These are phyloP conservation scores for Vireo altiloquus DNA, from an alignment of 2,113 vertebrate species.

Conservation along the genomic window DNA sequence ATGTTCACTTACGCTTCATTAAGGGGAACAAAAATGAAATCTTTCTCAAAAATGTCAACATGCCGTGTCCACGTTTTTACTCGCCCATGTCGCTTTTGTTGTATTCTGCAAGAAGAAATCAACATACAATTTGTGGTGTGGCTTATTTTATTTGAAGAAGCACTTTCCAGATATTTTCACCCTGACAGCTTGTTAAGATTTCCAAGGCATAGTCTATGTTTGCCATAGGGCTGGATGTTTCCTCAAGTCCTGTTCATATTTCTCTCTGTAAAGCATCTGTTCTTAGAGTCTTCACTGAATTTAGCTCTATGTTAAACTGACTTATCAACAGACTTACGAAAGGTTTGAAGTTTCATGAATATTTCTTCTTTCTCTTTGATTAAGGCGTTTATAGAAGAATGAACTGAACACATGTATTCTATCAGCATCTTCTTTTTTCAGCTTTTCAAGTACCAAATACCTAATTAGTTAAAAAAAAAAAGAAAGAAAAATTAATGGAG, in stretches of 20 bases:
- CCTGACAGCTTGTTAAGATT: not conserved
- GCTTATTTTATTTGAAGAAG: not conserved
- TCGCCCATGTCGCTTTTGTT: conserved; percentile 91
- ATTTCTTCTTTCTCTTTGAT: conserved; percentile 90
- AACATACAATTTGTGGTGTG: not conserved
- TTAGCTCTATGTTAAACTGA: not conserved
- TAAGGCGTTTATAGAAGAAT: conserved; percentile 98
- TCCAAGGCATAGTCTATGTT: not conserved
- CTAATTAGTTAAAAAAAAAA: conserved; percentile 55
- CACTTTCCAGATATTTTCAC: not conserved
- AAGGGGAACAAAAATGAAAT: conserved; percentile 98
- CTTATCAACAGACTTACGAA: conserved; percentile 80
- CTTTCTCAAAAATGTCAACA: conserved; percentile 97
- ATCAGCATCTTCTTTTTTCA: conserved; percentile 91
- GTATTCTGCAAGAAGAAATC: conserved; percentile 79
- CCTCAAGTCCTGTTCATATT: not conserved
- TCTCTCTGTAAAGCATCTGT: not conserved
- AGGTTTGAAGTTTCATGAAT: conserved; percentile 83
- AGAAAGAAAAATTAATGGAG: not conserved
- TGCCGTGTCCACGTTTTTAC: conserved; percentile 98
- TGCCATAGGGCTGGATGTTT: not conserved
- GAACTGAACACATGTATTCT: conserved; percentile 98
- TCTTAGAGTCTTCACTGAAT: not conserved
- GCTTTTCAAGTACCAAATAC: conserved; percentile 93
- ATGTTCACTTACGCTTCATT: conserved; percentile 93